Base-by-base conservation (phyloP, 1,140 invertebrate species). In the Marisa cornuarietis region DNA sequence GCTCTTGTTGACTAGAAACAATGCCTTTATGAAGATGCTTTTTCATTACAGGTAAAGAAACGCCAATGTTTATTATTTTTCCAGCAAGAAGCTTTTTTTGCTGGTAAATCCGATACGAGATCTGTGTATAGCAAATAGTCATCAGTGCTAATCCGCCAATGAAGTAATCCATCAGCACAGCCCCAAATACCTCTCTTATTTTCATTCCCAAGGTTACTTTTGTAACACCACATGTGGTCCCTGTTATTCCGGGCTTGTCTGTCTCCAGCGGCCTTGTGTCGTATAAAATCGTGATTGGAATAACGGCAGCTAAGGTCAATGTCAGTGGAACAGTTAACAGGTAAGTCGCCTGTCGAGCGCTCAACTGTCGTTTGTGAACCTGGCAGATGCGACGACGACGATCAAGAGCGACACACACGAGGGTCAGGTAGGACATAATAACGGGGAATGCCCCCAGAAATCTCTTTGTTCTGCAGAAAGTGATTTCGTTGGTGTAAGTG, bases 401-500 rank as follows among this genome's bases (percentile, higher is more conserved):
- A 51, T 85, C 84, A 9, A 83, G 20, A 4, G 83, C 81, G 5
- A 83, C 80, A 2, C 72, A 73, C 8, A 83, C 71, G 0, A 83
- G 81, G 8, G 77, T 81, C 8, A 72, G 63, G 4, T 31, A 72
- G 1, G 78, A 81, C 6, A 65, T 71, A 42, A 63, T 62, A 5
- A 81, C 58, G 42, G 77, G 75, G 52, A 83, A 80, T 10, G 74
- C 65, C 8, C 51, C 69, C 22, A 76, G 20, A 49, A 77, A 76
- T 2, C 78, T 31, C 4, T 84, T 61, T 20, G 78, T 49, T 65
- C 54, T 54, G 71, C 88, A 89, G 1, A 81, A 10, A 18, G 49
- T 75, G 3, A 62, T 65, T n/a, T 79, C 49, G 58, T 86, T 85
- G 11, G 52, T 76, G n/a, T 83, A 82, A 31, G 81, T 80, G 63